These are phyloP conservation scores for Eciton burchellii DNA, from an alignment of 1,140 invertebrate species.

Conservation along the genomic window DNA sequence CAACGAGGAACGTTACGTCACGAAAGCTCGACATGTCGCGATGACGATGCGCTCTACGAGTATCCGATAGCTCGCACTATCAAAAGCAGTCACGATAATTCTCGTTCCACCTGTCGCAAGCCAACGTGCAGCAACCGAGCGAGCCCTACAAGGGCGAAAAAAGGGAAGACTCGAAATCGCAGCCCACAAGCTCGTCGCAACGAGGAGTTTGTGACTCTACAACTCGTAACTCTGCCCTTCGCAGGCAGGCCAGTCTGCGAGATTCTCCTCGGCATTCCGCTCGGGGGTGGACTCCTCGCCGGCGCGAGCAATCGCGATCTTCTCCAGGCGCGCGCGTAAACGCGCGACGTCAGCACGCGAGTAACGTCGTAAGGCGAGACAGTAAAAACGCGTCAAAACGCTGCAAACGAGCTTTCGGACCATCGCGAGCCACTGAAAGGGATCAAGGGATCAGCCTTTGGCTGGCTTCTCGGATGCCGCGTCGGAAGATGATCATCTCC, in stretches of 20 bases:
- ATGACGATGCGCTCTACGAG: too few species aligned
- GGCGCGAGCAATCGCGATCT: constrained; percentile 50
- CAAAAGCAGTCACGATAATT: neutral
- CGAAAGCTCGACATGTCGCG: too few species aligned
- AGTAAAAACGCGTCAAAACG: neutral
- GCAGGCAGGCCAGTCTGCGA: constrained; percentile 66
- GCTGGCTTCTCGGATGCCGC: too few species aligned
- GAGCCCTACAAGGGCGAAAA: constrained; percentile 36
- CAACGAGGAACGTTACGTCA: too few species aligned
- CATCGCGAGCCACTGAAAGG: too few species aligned
- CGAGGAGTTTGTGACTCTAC: constrained; percentile 73
- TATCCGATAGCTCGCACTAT: neutral
- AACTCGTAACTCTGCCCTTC: constrained; percentile 74
- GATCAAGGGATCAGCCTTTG: too few species aligned
- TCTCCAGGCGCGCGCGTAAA: constrained; percentile 27
- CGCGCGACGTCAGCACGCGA: neutral
- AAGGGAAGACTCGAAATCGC: constrained; percentile 58
- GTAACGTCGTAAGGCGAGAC: neutral
- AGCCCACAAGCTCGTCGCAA: constrained; percentile 74
- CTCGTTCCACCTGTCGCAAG: constrained; percentile 16
- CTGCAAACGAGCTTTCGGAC: constrained; percentile 10
- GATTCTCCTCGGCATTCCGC: constrained; percentile 74
- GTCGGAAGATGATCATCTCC: too few species aligned
- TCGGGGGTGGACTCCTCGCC: constrained; percentile 15
- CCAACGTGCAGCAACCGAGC: constrained; percentile 59